These are phyloP conservation scores for Ganaspis brasiliensis DNA, from an alignment of 2,888 invertebrate species.

Conservation along the genomic window DNA sequence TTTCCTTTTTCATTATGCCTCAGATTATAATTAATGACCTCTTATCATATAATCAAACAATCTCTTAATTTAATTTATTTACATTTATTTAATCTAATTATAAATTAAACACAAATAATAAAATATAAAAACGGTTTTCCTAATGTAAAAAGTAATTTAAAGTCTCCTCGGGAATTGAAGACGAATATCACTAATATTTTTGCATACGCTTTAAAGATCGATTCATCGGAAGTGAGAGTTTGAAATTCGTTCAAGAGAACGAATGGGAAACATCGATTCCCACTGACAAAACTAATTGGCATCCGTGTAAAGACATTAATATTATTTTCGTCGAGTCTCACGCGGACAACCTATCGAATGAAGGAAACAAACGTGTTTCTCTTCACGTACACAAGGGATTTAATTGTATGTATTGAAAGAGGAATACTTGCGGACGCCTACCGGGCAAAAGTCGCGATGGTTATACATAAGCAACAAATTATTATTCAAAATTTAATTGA, in stretches of 20 bases:
- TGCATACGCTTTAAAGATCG: background rate
- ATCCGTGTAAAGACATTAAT: slow-evolving; percentile 58
- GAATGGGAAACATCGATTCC: slow-evolving; percentile 38
- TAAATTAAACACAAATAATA: too few relatives aligned
- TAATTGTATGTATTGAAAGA: background rate
- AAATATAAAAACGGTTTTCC: too few relatives aligned
- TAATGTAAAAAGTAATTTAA: background rate
- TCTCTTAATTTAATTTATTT: too few relatives aligned
- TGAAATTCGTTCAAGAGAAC: slow-evolving; percentile 2
- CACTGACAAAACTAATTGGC: slow-evolving; percentile 59
- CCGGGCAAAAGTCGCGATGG: slow-evolving; percentile 50
- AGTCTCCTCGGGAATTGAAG: background rate
- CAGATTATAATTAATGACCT: too few relatives aligned
- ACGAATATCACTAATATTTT: background rate
- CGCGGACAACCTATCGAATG: slow-evolving; percentile 10
- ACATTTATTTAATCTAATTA: too few relatives aligned
- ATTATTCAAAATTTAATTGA: slow-evolving; percentile 71
- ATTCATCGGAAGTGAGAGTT: background rate
- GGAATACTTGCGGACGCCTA: slow-evolving; percentile 44
- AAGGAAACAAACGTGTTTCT: slow-evolving; percentile 28
- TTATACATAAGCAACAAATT: slow-evolving; percentile 55
- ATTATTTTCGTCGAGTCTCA: slow-evolving; percentile 53
- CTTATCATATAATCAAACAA: too few relatives aligned
- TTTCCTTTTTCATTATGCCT: too few relatives aligned
- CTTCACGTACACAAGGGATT: background rate